A percentile compares a stretch with the other conserved stretches of the same genome.
Evolutionary conservation across 30 jellyfish, hydroid and myxozoan species (phyloP).

Genomic region (Hydractinia symbiolongicarpus): DNA sequence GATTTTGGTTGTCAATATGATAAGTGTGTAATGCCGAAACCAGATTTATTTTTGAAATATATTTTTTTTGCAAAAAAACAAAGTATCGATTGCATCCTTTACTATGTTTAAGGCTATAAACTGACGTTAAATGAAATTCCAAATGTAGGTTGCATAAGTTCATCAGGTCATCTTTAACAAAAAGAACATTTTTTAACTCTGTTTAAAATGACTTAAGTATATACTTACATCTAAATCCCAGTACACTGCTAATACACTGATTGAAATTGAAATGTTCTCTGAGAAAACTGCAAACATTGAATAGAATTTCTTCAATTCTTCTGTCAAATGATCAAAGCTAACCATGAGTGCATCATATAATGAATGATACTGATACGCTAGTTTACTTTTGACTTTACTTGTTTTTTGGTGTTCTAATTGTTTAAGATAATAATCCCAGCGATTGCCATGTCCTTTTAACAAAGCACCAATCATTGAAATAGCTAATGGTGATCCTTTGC

Average conservation of each 20-base stretch:
- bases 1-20: too few relatives aligned
- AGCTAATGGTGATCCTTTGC: slow-evolving; percentile 89
- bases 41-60: too few relatives aligned
- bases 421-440: slow-evolving; percentile 83
- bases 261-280: slow-evolving; percentile 56
- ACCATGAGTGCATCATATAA: slow-evolving; percentile 76
- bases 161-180: too few relatives aligned
- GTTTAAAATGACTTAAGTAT: neutral
- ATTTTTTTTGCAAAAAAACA: too few relatives aligned
- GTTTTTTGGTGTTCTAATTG: slow-evolving; percentile 53
- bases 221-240: slow-evolving; percentile 87
- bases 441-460: slow-evolving; percentile 50
- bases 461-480: slow-evolving; percentile 90
- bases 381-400: slow-evolving; percentile 57
- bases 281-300: slow-evolving; percentile 56
- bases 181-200: too few relatives aligned
- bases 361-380: slow-evolving; percentile 72
- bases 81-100: too few relatives aligned
- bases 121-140: neutral
- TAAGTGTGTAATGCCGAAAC: too few relatives aligned
- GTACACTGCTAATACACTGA: slow-evolving; percentile 40
- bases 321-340: slow-evolving; percentile 49
- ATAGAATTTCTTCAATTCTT: slow-evolving; percentile 32
- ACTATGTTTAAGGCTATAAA: too few relatives aligned
- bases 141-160: too few relatives aligned